These are phyloP conservation scores for Hyposoter dolosus DNA, from an alignment of 2,888 invertebrate genomes.

Conservation along the genomic window DNA sequence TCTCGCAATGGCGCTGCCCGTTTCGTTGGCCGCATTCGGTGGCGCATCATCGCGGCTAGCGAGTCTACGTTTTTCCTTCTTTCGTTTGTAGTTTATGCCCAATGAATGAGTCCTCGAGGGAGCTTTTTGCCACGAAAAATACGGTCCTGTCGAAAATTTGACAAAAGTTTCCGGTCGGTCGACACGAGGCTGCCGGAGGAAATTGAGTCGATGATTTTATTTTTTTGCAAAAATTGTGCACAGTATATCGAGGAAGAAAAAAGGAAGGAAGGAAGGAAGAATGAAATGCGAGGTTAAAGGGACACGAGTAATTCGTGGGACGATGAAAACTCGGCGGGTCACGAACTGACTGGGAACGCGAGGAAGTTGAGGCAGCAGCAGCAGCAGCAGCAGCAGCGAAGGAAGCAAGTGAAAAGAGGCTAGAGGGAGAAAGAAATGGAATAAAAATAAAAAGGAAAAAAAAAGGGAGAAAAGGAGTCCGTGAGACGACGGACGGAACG, in stretches of 20 bases:
- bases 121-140: too few relatives aligned
- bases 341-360: conserved; percentile 68
- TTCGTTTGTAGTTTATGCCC: conserved; percentile 75
- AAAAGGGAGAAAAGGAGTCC: conserved; percentile 59
- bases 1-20: conserved; percentile 76
- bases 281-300: conserved; percentile 53
- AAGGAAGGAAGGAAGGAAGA: not conserved
- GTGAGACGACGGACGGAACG: conserved; percentile 60
- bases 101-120: conserved; percentile 65
- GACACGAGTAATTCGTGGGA: conserved; percentile 60
- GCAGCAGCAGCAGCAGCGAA: conserved; percentile 48
- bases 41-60: conserved; percentile 68
- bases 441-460: conserved; percentile 45
- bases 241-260: not conserved
- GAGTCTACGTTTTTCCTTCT: conserved; percentile 68
- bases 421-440: conserved; percentile 44
- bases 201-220: not conserved
- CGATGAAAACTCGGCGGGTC: conserved; percentile 68
- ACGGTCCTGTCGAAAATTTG: not conserved
- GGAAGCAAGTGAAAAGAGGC: conserved; percentile 59
- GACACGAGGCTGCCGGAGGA: not conserved
- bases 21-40: conserved; percentile 74
- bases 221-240: not conserved
- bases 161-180: too few relatives aligned
- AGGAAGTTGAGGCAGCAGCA: conserved; percentile 56